Base-by-base conservation (phyloP, 1,140 invertebrate genomes). In the Mercenaria mercenaria region DNA sequence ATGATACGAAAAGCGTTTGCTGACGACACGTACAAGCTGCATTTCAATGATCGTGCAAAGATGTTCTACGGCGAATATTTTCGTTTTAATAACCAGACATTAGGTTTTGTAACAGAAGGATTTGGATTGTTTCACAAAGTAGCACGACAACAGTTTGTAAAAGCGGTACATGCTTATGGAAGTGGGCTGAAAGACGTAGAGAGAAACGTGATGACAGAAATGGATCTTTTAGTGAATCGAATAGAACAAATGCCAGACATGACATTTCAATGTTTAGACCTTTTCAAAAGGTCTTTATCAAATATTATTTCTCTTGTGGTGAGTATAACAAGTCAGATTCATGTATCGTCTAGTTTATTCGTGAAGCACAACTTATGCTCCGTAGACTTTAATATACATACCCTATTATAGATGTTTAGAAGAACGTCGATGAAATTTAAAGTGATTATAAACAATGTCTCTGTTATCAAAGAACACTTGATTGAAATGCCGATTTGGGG, bases 1-100 rank as follows among this genome's bases (percentile, higher is more conserved):
- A n/a, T n/a, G n/a, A n/a, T n/a, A n/a, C n/a, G n/a, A n/a, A 72
- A 84, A 26, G 37, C 41, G 8, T 43, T 41, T 47, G n/a, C 34
- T 0, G 34, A 37, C 34, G 81, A 59, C 15, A 41, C n/a, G n/a
- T n/a, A n/a, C n/a, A n/a, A n/a, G n/a, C n/a, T n/a, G n/a, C n/a
- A n/a, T n/a, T n/a, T n/a, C 6, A 67, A 50, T 39, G 81, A 67
- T 26, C 67, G 61, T 26, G 23, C 47, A 29, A 23, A 29, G 26
- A 11, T 39, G 1, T 69, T 84, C 56, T 69, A 64, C 37, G 64
- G 81, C 10, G 61, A 67, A 26, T 13, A 72, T 23, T 85, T 72
- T 41, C 34, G 23, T n/a, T 72, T 13, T 50, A 41, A 41, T 20
- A n/a, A 32, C 50, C 8, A 67, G 26, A 32, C 61, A 67, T 15